Evolutionary conservation across 37 sponge, comb jelly and placozoan species (phyloP).

Genomic region (Oopsacas minuta): DNA sequence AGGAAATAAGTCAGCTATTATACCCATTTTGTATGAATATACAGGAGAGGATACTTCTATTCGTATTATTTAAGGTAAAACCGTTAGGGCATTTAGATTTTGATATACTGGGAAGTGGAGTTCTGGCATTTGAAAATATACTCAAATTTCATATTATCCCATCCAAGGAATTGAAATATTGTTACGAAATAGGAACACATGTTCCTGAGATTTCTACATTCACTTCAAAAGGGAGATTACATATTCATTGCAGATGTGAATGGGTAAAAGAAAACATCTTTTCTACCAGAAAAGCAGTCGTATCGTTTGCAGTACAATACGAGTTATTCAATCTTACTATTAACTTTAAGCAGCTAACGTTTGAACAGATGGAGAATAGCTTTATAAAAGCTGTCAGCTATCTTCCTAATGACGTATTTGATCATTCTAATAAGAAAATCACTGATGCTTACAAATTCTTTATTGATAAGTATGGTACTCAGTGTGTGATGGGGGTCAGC

Average conservation of each 20-base stretch:
- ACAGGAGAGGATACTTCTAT: neutral
- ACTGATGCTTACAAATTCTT: neutral
- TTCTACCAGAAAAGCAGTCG: neutral
- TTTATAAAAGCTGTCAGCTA: neutral
- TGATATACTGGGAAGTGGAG: neutral
- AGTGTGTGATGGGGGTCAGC: neutral
- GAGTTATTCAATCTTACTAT: neutral
- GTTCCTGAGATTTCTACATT: neutral
- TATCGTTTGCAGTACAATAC: neutral
- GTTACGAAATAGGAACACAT: neutral
- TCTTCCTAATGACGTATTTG: neutral
- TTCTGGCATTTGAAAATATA: neutral
- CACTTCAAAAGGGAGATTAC: neutral
- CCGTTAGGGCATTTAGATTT: neutral
- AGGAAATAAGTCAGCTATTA: neutral
- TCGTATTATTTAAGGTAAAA: neutral
- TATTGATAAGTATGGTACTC: slow-evolving; percentile 7
- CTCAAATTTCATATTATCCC: neutral
- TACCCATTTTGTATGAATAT: neutral
- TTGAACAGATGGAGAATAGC: neutral
- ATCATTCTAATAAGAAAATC: neutral
- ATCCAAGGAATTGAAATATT: neutral
- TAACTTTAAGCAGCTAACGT: neutral
- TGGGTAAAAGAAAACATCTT: neutral
- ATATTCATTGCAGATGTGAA: neutral